Conservation (phyloP, 2,113 vertebrate genomes). For the Struthio camelus region DNA sequence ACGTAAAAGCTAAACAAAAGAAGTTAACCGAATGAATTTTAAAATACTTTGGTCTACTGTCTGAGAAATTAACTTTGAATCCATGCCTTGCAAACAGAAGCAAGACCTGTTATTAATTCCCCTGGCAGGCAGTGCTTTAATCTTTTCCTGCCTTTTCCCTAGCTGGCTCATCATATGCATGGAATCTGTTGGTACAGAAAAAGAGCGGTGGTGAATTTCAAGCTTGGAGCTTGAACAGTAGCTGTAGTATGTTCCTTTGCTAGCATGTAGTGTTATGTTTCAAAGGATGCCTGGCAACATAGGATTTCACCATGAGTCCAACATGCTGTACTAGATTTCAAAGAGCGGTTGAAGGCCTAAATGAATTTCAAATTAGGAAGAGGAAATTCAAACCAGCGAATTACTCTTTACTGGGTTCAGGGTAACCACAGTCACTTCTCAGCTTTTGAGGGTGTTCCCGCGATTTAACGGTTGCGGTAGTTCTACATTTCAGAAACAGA, state of each 20-base stretch:
- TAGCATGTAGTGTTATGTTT: constrained; percentile 42
- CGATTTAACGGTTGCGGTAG: not conserved
- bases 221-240: constrained; percentile 16
- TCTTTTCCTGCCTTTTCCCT: constrained; percentile 48
- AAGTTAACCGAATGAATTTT: not conserved
- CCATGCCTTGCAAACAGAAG: constrained; percentile 16
- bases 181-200: constrained; percentile 19
- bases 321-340: constrained; percentile 50
- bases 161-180: constrained; percentile 23
- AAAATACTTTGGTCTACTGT: not conserved
- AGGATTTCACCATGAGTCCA: constrained; percentile 12
- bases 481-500: not conserved
- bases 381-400: constrained; percentile 46
- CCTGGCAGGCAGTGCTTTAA: constrained; percentile 22
- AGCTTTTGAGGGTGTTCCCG: not conserved
- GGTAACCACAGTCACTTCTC: not conserved
- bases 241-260: constrained; percentile 17
- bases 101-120: constrained; percentile 38
- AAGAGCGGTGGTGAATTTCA: constrained; percentile 49
- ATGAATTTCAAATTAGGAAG: constrained; percentile 55
- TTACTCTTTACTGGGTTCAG: not conserved
- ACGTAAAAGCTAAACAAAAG: not conserved
- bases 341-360: constrained; percentile 27
- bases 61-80: constrained; percentile 34
- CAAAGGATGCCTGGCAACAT: constrained; percentile 46